Conservation (phyloP, 2,888 invertebrate species). For the Melinaea menophilus region DNA sequence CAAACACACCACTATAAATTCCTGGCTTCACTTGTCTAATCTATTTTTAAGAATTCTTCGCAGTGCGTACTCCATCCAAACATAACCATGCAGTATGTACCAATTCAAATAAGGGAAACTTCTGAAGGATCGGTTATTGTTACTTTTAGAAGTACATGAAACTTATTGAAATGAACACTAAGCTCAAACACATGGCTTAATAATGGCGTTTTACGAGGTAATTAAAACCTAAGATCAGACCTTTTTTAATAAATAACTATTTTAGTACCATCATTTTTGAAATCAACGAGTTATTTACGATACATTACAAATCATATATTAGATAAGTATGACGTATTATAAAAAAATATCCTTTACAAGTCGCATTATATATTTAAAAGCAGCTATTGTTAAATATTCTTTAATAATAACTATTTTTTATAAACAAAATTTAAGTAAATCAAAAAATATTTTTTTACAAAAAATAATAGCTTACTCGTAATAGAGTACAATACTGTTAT, state of each 20-base stretch:
- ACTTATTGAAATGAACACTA: background rate
- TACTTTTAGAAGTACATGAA: background rate
- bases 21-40: background rate
- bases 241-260: background rate
- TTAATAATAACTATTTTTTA: background rate
- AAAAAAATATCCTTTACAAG: background rate
- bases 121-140: background rate
- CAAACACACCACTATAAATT: background rate
- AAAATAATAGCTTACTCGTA: background rate
- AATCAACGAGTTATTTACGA: too few species aligned
- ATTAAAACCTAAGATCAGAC: background rate
- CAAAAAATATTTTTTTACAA: background rate
- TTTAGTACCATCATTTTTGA: background rate
- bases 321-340: background rate
- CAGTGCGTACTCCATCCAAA: too few species aligned
- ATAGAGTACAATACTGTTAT: background rate
- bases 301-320: background rate
- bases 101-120: background rate
- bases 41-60: too few species aligned
- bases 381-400: background rate
- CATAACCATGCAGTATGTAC: background rate
- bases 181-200: constrained; percentile 2
- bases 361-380: background rate
- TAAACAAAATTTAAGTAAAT: background rate
- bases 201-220: constrained; percentile 4